A percentile compares a stretch with the other conserved stretches of the same genome.
phyloP scores from a whole-genome alignment of 2,888 invertebrate genomes.

The Monochamus alternatus region DNA sequence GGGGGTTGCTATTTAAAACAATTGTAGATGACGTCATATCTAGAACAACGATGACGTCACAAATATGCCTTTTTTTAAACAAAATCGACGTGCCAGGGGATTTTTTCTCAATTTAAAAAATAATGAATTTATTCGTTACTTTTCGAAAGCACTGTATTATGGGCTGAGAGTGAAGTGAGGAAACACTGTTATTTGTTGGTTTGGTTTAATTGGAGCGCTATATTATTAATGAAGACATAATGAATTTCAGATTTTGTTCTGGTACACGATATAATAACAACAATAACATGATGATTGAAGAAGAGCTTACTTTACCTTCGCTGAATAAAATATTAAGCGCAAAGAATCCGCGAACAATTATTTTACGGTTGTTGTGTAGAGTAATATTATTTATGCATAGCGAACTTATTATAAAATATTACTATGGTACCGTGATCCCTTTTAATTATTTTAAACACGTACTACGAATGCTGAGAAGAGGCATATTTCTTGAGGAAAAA shows the following conservation, averaged over 20 bases:
- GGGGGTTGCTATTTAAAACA: no score
- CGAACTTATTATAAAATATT: background rate
- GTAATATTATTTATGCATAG: slow-evolving; percentile 11
- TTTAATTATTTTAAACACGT: background rate
- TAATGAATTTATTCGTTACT: no score
- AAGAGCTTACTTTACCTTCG: slow-evolving; percentile 31
- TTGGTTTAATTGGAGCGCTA: slow-evolving; percentile 18
- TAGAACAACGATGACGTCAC: no score
- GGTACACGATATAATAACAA: slow-evolving; percentile 23
- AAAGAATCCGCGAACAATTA: slow-evolving; percentile 15
- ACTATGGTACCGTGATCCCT: background rate
- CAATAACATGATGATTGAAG: slow-evolving; percentile 26
- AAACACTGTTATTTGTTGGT: slow-evolving; percentile 5
- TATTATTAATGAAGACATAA: slow-evolving; percentile 23
- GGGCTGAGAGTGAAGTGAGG: no score
- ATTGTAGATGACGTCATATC: no score
- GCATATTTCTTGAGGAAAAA: no score
- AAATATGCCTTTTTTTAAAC: no score
- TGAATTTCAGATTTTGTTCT: slow-evolving; percentile 23
- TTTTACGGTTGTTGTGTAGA: slow-evolving; percentile 22
- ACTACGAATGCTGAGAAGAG: no score
- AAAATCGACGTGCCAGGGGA: no score
- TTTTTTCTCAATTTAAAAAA: no score
- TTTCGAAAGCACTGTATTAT: no score
- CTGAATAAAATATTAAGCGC: slow-evolving; percentile 31